Base-by-base conservation (phyloP, 1,140 invertebrate genomes). In the Orius insidiosus region DNA sequence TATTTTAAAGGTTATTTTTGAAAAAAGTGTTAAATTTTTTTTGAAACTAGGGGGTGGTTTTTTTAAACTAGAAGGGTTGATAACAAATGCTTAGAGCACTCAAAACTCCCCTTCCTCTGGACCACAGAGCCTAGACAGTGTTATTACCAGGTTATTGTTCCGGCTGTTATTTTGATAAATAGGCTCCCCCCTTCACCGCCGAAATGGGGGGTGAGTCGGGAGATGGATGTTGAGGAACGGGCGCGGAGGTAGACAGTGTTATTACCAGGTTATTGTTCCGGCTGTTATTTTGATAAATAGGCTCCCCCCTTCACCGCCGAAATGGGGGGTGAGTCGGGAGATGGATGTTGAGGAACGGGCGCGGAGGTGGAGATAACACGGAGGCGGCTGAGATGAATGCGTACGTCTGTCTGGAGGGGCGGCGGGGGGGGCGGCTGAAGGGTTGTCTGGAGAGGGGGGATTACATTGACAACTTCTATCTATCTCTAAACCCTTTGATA, bases 101-200 rank as follows among this genome's bases (percentile, higher is more conserved):
- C 6, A 3, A 8, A 18, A 33, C 7, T 18, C 2, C 34, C 8
- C 24, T 3, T 2, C 24, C 5, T 46, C 13, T 11, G 7, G 14
- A 35, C 15, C 6, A n/a, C n/a, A n/a, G n/a, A n/a, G n/a, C n/a
- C n/a, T n/a, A n/a, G n/a, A n/a, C 47, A 34, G 14, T 49, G 43
- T 49, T 49, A 49, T 49, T 49, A 49, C 41, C 43, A 43, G 42
- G 48, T 45, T 49, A 49, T 49, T 49, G 48, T 49, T 49, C 48
- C 48, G 43, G 33, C 47, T 49, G 48, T 49, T 49, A 49, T 49
- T 49, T 49, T 49, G 48, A 49, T 49, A 49, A 49, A 49, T 49
- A 49, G 48, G 36, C 11, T 4, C 11, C 10, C 13, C 3, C 14
- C 38, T 40, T 15, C 5, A 16, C 14, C 11, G 18, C 3, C 4